Evolutionary conservation across 2,113 vertebrate genomes (phyloP).

Genomic region (Fregetta grallaria): DNA sequence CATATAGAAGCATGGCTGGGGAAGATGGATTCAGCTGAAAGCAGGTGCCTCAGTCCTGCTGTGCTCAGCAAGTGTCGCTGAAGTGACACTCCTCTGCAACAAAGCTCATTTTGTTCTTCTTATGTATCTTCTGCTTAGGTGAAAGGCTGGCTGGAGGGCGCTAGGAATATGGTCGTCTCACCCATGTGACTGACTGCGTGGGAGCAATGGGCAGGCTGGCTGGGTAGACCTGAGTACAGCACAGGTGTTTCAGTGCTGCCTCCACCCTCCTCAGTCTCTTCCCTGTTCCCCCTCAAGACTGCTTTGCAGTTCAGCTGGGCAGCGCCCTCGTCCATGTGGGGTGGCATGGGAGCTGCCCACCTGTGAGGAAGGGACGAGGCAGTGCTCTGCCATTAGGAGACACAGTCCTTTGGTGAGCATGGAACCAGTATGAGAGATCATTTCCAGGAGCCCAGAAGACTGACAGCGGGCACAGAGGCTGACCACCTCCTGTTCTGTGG

Average conservation of each 20-base stretch:
- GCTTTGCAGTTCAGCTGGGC: background rate
- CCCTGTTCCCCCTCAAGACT: background rate
- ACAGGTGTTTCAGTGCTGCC: background rate
- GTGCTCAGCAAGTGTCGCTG: background rate
- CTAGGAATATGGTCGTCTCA: background rate
- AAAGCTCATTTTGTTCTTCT: background rate
- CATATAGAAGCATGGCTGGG: background rate
- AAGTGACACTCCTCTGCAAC: background rate
- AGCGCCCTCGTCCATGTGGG: rapidly evolving
- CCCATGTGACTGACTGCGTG: background rate
- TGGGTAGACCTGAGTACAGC: background rate
- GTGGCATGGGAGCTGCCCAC: background rate
- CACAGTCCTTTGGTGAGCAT: background rate
- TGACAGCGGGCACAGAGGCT: background rate
- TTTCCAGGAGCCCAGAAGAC: background rate
- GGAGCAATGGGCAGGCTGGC: background rate
- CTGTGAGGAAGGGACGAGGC: background rate
- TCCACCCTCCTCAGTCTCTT: background rate
- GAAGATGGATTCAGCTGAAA: background rate
- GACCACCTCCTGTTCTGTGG: background rate
- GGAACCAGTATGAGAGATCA: background rate
- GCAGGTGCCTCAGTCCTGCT: background rate
- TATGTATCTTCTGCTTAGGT: background rate
- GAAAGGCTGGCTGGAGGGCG: background rate
- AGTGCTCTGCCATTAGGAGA: background rate